Percentiles rank a stretch among this genome's conserved stretches.
phyloP scores from a whole-genome alignment of 30 jellyfish, hydroid and myxozoan genomes.

The Pseudorhiza aurosa region DNA sequence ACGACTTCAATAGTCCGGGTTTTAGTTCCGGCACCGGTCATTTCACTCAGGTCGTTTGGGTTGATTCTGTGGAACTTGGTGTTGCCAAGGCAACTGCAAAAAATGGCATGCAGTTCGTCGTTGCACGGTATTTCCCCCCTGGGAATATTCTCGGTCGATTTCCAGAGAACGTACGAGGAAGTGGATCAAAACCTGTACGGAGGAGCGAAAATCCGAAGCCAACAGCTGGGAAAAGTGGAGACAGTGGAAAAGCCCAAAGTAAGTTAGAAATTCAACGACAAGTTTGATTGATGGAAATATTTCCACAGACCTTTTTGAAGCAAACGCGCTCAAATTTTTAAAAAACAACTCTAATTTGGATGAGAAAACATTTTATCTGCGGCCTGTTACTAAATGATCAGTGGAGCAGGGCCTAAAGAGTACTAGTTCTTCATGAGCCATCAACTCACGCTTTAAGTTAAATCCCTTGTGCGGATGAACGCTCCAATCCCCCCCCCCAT shows the following conservation, averaged over 20 bases:
- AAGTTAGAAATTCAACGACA: no score
- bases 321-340: no score
- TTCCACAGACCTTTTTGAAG: no score
- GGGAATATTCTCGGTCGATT: conserved; percentile 93
- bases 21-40: conserved; percentile 97
- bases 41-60: conserved; percentile 99
- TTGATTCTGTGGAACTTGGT: conserved; percentile 92
- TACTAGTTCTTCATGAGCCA: no score
- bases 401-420: no score
- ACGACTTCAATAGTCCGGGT: conserved; percentile 91
- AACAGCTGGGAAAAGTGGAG: conserved; percentile 38
- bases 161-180: conserved; percentile 88
- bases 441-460: no score
- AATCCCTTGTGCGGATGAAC: no score
- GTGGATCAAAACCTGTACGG: conserved; percentile 70
- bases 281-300: no score
- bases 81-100: conserved; percentile 94
- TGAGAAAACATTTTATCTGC: no score
- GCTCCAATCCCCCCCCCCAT: no score
- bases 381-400: no score
- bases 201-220: conserved; percentile 45
- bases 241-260: conserved; percentile 55
- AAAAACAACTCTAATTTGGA: no score
- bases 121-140: conserved; percentile 96
- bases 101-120: conserved; percentile 97